These are phyloP conservation scores for Fulmarus glacialis DNA, from an alignment of 2,113 vertebrate species.

Conservation along the genomic window DNA sequence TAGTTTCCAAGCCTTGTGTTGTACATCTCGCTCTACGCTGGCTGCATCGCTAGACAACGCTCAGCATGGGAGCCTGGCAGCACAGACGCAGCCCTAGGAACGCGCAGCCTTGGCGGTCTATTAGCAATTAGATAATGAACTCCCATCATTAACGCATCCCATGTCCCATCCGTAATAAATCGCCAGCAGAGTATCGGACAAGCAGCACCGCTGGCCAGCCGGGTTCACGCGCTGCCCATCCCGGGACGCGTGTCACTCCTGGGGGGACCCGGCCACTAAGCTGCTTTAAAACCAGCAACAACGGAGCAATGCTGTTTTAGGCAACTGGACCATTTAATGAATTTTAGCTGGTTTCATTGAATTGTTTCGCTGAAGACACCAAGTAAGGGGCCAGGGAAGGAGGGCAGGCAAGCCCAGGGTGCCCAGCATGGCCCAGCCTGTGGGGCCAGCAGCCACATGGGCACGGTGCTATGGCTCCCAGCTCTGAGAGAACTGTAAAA, in stretches of 20 bases:
- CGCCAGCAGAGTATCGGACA: accelerated
- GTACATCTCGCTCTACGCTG: accelerated
- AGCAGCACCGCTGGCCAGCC: accelerated
- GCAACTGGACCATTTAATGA: background rate
- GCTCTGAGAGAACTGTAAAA: background rate
- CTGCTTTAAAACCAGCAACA: background rate
- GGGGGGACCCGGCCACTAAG: background rate
- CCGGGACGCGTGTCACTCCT: accelerated
- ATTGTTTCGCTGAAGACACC: background rate
- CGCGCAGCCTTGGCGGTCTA: background rate
- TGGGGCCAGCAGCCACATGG: background rate
- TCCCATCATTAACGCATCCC: background rate
- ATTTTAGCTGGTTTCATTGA: background rate
- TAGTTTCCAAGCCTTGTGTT: background rate
- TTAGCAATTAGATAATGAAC: background rate
- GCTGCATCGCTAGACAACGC: background rate
- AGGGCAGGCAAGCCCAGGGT: background rate
- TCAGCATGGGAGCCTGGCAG: background rate
- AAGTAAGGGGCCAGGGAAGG: background rate
- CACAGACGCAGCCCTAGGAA: background rate
- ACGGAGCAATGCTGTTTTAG: accelerated
- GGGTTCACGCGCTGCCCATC: background rate
- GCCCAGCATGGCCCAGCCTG: background rate
- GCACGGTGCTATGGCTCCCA: background rate
- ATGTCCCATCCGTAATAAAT: background rate